Evolutionary conservation across 2,888 invertebrate species (phyloP), one percentile per base, ranked within the genome.

Genomic region (Ceramica pisi): DNA sequence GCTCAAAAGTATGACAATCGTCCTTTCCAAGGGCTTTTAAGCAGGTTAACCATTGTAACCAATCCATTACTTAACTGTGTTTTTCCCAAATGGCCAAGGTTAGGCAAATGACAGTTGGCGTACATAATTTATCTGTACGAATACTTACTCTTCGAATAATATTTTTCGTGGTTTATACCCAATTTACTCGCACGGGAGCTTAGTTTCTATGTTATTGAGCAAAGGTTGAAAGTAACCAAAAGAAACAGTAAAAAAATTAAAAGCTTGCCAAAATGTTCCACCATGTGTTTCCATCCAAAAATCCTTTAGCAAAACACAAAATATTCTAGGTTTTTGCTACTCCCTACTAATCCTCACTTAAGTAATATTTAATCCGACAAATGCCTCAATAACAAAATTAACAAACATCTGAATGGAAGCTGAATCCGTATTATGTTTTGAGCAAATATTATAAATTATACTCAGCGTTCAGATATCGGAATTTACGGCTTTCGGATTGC

Each of bases 361-460:
- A 84, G 80, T 83, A 80, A 74, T 75, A 59, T 75, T 75, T 83
- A 88, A 87, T 83, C 81, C 82, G 89, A 90, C 90, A 90, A 87
- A 90, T 86, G 64, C 81, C 68, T 75, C 80, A 86, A 88, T 90
- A 88, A 89, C 84, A 89, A 89, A 90, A 88, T 88, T 88, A 90
- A 88, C 87, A 81, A 88, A 88, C 85, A 85, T 84, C 80, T 84
- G 83, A 86, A 89, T 87, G 78, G 84, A 65, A 57, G 57, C 75
- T 72, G 81, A 78, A 77, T 62, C 80, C 71, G 75, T 76, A 81
- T 80, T 80, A 72, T 78, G 60, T 71, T 78, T 82, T 75, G 75
- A 85, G 85, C 83, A 88, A 89, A 89, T 86, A 88, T 84, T 86
- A 86, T 90, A 89, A 91, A 90, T 89, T 88, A 85, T 76, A 77